Evolutionary conservation across 1,140 invertebrate species (phyloP).

Genomic region (Ruditapes philippinarum): DNA sequence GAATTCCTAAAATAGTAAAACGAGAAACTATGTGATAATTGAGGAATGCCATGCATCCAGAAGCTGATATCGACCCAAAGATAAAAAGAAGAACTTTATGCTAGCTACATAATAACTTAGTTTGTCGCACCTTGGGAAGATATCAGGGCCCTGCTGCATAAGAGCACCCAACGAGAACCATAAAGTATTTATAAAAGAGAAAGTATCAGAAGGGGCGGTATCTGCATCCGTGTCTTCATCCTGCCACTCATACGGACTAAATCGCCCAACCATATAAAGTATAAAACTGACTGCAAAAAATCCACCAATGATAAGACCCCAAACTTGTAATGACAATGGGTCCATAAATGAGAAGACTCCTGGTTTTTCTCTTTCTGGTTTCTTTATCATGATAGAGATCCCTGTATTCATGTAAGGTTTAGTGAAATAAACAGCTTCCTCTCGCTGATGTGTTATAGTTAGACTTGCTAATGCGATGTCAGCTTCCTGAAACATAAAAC

Average conservation of each 20-base stretch:
- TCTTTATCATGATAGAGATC: constrained; percentile 99
- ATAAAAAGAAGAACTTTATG: background rate
- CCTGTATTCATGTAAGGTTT: constrained; percentile 99
- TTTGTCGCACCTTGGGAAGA: constrained; percentile 93
- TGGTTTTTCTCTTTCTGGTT: constrained; percentile 95
- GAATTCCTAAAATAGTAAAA: background rate
- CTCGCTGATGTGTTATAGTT: constrained; percentile 97
- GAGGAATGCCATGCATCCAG: constrained; percentile 75
- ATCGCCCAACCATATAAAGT: constrained; percentile 92
- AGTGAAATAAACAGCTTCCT: constrained; percentile 97
- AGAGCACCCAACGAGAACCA: constrained; percentile 99
- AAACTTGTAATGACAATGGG: constrained; percentile 98
- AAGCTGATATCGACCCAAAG: constrained; percentile 70
- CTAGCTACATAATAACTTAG: background rate
- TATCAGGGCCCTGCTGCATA: constrained; percentile 99
- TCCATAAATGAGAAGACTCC: constrained; percentile 99
- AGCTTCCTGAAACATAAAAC: constrained; percentile 91
- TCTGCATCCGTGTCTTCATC: constrained; percentile 88
- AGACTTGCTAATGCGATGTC: constrained; percentile 98
- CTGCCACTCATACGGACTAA: constrained; percentile 98
- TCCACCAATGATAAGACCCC: constrained; percentile 98
- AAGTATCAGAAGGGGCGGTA: constrained; percentile 86
- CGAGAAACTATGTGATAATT: background rate
- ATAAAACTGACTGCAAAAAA: constrained; percentile 98
- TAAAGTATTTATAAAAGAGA: constrained; percentile 90